These are phyloP conservation scores for Reticulitermes lucifugus DNA, from an alignment of 2,888 invertebrate species.

Conservation along the genomic window DNA sequence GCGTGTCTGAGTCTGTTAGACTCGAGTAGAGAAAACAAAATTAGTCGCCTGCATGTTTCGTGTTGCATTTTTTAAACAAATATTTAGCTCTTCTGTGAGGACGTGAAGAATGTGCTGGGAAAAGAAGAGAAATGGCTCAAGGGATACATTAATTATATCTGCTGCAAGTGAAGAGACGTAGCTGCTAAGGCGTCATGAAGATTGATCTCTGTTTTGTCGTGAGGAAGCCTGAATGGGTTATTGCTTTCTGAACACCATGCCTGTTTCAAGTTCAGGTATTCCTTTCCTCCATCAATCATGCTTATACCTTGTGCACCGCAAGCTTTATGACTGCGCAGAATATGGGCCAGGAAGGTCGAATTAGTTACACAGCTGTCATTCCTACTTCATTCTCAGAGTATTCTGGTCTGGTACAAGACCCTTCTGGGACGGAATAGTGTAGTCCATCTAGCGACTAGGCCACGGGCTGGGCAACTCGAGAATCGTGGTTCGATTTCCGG, in stretches of 20 bases:
- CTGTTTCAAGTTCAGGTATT: slow-evolving; percentile 1
- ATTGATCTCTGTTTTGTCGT: slow-evolving; percentile 18
- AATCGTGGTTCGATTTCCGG: too few species aligned
- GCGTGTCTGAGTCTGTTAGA: neutral
- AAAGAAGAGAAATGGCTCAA: slow-evolving; percentile 14
- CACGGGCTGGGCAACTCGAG: too few species aligned
- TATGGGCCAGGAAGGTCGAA: neutral
- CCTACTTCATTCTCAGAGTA: too few species aligned
- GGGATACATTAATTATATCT: slow-evolving; percentile 12
- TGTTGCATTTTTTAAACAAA: slow-evolving; percentile 23
- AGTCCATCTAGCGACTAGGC: too few species aligned
- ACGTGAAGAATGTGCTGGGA: neutral
- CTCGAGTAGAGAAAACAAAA: neutral
- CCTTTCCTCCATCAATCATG: slow-evolving; percentile 14
- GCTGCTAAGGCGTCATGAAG: neutral
- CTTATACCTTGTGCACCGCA: neutral
- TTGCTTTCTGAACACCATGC: neutral
- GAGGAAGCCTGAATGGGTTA: slow-evolving; percentile 8
- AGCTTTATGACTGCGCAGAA: neutral
- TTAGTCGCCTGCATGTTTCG: neutral
- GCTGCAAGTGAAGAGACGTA: neutral
- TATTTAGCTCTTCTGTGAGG: neutral
- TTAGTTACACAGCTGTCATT: too few species aligned
- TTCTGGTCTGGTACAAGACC: too few species aligned
- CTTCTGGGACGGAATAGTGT: too few species aligned